These are phyloP conservation scores for Hydrocynus forskahlii DNA, from an alignment of 2,797 vertebrate genomes.

Conservation along the genomic window DNA sequence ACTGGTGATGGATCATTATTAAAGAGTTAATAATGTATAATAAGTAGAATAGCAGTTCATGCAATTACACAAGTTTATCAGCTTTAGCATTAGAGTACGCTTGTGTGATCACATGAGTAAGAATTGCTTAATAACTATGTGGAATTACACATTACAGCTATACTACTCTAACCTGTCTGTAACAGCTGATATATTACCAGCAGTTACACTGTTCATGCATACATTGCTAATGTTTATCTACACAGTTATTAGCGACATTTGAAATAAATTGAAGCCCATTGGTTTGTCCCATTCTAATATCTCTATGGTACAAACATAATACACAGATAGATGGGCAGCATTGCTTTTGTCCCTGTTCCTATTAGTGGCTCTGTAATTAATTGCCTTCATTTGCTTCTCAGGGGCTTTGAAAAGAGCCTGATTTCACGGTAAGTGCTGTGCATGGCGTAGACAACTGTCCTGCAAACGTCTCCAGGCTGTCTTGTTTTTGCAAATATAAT, in stretches of 20 bases:
- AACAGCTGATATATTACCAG: no score
- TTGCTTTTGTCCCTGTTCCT: background rate
- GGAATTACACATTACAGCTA: no score
- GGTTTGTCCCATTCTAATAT: background rate
- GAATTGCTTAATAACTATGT: no score
- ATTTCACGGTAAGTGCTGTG: slow-evolving; percentile 11
- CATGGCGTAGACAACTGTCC: slow-evolving; percentile 28
- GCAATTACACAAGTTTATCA: no score
- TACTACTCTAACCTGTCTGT: no score
- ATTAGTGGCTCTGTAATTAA: slow-evolving; percentile 18
- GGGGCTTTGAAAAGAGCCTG: slow-evolving; percentile 15
- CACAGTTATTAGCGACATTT: no score
- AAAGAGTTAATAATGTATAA: no score
- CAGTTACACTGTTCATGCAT: no score
- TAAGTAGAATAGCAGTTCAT: no score
- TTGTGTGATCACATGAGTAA: no score
- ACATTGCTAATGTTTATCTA: background rate
- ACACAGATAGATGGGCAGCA: background rate
- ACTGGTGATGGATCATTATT: no score
- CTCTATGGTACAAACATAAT: background rate
- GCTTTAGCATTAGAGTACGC: no score
- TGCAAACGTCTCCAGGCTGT: slow-evolving; percentile 31
- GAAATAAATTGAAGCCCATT: background rate
- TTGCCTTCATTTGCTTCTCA: slow-evolving; percentile 14
- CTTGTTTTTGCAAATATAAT: slow-evolving; percentile 40